Evolutionary conservation across 2,797 vertebrate genomes (phyloP).

Genomic region (Corythornis leucogaster): DNA sequence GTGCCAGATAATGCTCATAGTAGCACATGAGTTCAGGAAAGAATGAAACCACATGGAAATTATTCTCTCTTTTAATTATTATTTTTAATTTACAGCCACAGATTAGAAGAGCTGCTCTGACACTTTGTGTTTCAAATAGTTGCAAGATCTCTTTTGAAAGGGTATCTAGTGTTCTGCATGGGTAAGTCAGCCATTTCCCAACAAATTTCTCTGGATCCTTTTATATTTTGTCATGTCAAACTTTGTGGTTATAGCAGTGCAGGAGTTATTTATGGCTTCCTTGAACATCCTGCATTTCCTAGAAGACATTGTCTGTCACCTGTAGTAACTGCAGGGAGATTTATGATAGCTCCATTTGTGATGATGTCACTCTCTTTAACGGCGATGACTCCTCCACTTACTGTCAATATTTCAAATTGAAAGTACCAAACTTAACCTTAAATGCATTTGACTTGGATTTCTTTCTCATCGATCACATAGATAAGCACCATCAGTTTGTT

Average conservation of each 20-base stretch:
- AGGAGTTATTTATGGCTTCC: slow-evolving; percentile 45
- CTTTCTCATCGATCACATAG: background rate
- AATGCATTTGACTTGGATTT: slow-evolving; percentile 13
- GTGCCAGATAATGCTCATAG: background rate
- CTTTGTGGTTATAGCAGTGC: background rate
- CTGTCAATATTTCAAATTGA: slow-evolving; percentile 50
- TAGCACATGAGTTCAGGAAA: background rate
- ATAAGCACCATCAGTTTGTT: background rate
- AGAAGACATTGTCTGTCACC: slow-evolving; percentile 55
- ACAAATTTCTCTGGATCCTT: background rate
- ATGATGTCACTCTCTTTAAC: slow-evolving; percentile 59
- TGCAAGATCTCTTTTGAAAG: background rate
- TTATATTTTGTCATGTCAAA: background rate
- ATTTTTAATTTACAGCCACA: background rate
- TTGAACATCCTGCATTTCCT: slow-evolving; percentile 32
- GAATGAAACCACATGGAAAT: background rate
- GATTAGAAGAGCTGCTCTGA: background rate
- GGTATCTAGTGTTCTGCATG: background rate
- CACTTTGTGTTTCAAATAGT: background rate
- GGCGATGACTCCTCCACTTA: slow-evolving; percentile 47
- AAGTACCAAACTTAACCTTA: slow-evolving; percentile 9
- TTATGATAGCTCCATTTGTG: slow-evolving; percentile 63
- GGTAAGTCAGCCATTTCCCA: background rate
- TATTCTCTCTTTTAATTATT: background rate
- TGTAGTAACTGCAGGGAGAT: slow-evolving; percentile 31